phyloP scores from a whole-genome alignment of 2,797 vertebrate genomes.

The Acestrorhynchus altus region DNA sequence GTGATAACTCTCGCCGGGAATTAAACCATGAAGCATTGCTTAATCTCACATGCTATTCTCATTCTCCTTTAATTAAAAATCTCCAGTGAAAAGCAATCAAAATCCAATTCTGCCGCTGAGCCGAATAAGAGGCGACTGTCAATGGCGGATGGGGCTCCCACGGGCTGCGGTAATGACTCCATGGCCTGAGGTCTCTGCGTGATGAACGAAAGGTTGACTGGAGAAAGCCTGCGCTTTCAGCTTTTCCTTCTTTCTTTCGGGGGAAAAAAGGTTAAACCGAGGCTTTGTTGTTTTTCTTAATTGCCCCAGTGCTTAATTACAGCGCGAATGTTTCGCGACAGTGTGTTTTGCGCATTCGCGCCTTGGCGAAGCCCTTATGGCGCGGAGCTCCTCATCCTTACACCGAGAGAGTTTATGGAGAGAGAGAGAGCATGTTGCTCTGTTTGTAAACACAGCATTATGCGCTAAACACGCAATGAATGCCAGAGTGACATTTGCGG shows the following conservation, averaged over 20 bases:
- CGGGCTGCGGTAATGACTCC: slow-evolving; percentile 39
- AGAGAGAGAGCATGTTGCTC: slow-evolving; percentile 6
- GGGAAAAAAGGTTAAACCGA: slow-evolving; percentile 32
- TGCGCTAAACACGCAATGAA: slow-evolving; percentile 29
- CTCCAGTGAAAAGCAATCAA: slow-evolving; percentile 78
- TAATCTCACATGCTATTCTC: slow-evolving; percentile 78
- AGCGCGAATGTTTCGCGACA: background rate
- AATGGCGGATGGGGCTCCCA: slow-evolving; percentile 27
- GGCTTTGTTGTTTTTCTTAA: slow-evolving; percentile 40
- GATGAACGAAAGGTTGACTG: slow-evolving; percentile 38
- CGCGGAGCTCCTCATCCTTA: background rate
- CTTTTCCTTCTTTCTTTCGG: slow-evolving; percentile 15
- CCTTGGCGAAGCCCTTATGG: slow-evolving; percentile 2
- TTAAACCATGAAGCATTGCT: slow-evolving; percentile 58
- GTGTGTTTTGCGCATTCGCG: background rate
- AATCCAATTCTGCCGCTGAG: slow-evolving; percentile 71
- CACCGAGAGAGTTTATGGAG: background rate
- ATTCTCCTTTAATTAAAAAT: slow-evolving; percentile 82
- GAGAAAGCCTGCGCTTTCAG: slow-evolving; percentile 23
- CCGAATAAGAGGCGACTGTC: slow-evolving; percentile 47
- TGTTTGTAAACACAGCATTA: slow-evolving; percentile 46
- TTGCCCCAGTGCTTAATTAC: slow-evolving; percentile 10
- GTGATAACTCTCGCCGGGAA: slow-evolving; percentile 49
- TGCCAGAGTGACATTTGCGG: slow-evolving; percentile 30
- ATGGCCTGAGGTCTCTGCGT: slow-evolving; percentile 27